These are phyloP conservation scores for Aythya fuligula DNA, from an alignment of 2,797 vertebrate species.

Conservation along the genomic window DNA sequence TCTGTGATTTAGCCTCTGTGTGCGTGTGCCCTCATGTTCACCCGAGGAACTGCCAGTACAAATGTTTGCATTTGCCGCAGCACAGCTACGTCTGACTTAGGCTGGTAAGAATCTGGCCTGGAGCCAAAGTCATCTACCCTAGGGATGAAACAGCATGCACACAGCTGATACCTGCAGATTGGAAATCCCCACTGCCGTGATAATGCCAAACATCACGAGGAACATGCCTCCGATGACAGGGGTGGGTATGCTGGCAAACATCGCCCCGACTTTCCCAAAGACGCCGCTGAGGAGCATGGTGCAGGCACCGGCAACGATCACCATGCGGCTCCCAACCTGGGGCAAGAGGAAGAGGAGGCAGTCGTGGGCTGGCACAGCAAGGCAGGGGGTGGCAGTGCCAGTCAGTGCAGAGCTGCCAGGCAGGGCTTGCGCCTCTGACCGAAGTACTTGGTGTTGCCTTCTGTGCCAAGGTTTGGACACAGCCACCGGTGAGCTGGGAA, in stretches of 20 bases:
- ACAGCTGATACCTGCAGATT: constrained; percentile 89
- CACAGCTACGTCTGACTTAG: not conserved
- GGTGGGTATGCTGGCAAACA: constrained; percentile 92
- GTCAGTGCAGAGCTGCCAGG: accelerated
- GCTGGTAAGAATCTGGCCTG: not conserved
- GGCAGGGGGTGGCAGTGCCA: accelerated
- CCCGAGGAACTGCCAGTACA: not conserved
- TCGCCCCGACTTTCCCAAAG: constrained; percentile 90
- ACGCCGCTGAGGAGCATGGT: constrained; percentile 89
- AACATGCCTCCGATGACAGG: constrained; percentile 96
- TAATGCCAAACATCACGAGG: constrained; percentile 94
- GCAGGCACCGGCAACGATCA: constrained; percentile 87
- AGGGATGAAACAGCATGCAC: not conserved
- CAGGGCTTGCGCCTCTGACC: not conserved
- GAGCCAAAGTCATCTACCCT: not conserved
- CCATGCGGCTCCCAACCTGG: constrained; percentile 93
- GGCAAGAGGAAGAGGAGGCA: constrained; percentile 13
- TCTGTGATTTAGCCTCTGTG: not conserved
- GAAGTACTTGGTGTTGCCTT: not conserved
- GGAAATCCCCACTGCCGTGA: constrained; percentile 90
- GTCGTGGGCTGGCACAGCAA: accelerated
- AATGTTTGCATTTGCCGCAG: not conserved
- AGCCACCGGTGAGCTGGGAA: not conserved
- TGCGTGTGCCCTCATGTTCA: not conserved
- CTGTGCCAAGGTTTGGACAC: not conserved